Evolutionary conservation across 2,797 vertebrate species (phyloP).

Genomic region (Dallia pectoralis): DNA sequence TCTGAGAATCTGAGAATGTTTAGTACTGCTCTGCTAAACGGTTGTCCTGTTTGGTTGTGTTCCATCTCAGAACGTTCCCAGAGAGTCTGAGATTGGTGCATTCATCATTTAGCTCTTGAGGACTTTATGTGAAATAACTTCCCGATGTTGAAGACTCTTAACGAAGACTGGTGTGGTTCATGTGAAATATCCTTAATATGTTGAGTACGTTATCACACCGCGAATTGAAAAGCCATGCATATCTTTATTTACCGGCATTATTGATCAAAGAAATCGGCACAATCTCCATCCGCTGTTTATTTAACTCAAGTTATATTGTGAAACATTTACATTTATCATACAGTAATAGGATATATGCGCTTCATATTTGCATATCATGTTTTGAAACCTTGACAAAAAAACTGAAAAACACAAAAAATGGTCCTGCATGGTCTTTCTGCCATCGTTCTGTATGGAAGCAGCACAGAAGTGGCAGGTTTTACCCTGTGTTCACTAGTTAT

Average conservation of each 20-base stretch:
- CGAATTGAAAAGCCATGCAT: conserved; percentile 48
- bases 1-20: conserved; percentile 28
- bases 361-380: too few species aligned
- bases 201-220: neutral
- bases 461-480: neutral
- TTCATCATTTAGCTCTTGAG: neutral
- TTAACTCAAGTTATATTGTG: too few species aligned
- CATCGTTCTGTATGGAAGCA: neutral
- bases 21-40: neutral
- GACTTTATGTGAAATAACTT: conserved; percentile 1
- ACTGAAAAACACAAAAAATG: too few species aligned
- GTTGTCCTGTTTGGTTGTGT: neutral
- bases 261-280: neutral
- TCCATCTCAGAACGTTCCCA: neutral
- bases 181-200: neutral
- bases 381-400: too few species aligned
- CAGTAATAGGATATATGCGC: too few species aligned
- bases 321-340: too few species aligned
- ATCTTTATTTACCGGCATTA: neutral
- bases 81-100: neutral
- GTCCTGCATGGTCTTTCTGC: too few species aligned
- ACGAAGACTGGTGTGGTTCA: neutral
- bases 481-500: conserved; percentile 13
- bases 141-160: neutral
- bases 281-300: neutral